Evolutionary conservation across 1,140 invertebrate genomes (phyloP), one percentile per base, ranked within the genome.

Genomic region (Drosophila auraria): DNA sequence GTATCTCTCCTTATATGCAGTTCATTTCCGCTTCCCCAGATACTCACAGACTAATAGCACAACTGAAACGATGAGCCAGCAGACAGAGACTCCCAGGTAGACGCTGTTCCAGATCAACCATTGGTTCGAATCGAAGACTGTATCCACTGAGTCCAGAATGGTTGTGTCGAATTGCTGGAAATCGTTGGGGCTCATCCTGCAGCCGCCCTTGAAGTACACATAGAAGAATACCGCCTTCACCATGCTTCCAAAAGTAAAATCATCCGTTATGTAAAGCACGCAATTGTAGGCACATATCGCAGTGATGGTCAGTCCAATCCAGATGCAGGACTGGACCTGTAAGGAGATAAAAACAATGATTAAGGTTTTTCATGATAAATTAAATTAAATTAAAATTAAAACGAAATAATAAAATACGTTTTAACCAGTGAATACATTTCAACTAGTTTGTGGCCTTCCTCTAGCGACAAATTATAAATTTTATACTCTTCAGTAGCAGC

Each of bases 211-310:
- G 56, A 92, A 92, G 44, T 92, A 92, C 1, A 92, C 51, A 33
- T 80, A 74, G 42, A 92, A 83, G 64, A 91, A 92, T 1, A 91
- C 69, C 5, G 56, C 66, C 57, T 79, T 81, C 1, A 92, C 40
- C 42, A 82, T 38, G 9, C 78, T 45, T 7, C 79, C 91, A 64
- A 59, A 92, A 3, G 30, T 89, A 6, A 91, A 23, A 0, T 42
- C 0, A 7, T 71, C 15, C 11, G 82, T 58, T 12, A 92, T 74
- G 25, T 80, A 83, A 4, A 92, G 54, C 3, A 80, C 36, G 23
- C 91, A 92, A 42, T 68, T 92, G 47, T 91, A 92, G 7, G 91
- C 82, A 20, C 84, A 44, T 50, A 92, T 92, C 0, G 91, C 91
- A 17, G 80, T 80, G 30, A 92, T 80, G 17, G 87, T 92, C 9